Percentiles rank a stretch among this genome's conserved stretches.
Evolutionary conservation across 1,140 invertebrate genomes (phyloP).

Genomic region (Leptinotarsa defecta): DNA sequence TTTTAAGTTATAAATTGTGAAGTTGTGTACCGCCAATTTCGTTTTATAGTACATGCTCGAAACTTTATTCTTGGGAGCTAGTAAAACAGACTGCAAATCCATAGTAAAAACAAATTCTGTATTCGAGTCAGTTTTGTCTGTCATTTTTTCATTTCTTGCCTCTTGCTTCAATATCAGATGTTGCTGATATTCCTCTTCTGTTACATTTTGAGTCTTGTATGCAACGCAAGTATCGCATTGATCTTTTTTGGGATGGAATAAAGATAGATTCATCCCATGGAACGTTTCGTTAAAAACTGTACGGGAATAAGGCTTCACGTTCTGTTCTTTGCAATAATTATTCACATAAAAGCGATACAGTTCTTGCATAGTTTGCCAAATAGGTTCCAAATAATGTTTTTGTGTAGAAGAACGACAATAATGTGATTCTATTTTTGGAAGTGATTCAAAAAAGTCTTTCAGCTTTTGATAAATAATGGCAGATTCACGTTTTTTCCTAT

Average conservation of each 20-base stretch:
- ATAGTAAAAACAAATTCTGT: neutral
- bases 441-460: neutral
- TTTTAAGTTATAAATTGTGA: neutral
- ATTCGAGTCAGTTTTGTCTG: neutral
- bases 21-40: neutral
- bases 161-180: neutral
- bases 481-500: too few species aligned
- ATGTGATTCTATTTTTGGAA: neutral
- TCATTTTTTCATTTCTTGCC: neutral
- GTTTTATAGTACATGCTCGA: conserved; percentile 6
- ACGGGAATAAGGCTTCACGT: neutral
- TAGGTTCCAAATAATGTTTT: neutral
- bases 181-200: neutral
- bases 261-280: neutral
- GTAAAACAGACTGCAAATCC: neutral
- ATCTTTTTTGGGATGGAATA: neutral
- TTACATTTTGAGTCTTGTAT: neutral
- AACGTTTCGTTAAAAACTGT: neutral
- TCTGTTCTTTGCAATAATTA: neutral
- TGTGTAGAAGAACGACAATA: neutral
- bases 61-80: neutral
- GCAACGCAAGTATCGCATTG: neutral
- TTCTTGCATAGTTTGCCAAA: neutral
- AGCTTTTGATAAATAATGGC: neutral
- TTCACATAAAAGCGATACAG: neutral